These are phyloP conservation scores for Euphonia xanthogaster DNA, from an alignment of 2,797 vertebrate genomes.

Conservation along the genomic window DNA sequence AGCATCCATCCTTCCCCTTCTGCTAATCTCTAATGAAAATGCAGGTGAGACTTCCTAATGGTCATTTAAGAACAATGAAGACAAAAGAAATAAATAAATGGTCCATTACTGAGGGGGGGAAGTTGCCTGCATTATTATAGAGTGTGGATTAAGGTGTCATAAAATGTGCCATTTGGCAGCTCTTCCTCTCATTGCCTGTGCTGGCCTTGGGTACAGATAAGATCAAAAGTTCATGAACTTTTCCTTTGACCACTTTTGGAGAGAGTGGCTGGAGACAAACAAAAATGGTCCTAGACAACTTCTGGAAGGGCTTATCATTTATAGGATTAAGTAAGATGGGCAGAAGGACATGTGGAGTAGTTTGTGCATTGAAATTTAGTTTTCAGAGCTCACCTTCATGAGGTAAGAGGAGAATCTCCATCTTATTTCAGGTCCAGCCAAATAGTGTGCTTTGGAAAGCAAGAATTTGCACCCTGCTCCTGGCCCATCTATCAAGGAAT, in stretches of 20 bases:
- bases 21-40: not conserved
- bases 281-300: not conserved
- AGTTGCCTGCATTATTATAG: not conserved
- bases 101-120: not conserved
- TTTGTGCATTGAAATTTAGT: not conserved
- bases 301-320: not conserved
- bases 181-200: not conserved
- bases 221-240: not conserved
- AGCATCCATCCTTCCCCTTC: not conserved
- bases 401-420: not conserved
- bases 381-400: not conserved
- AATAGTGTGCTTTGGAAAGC: not conserved
- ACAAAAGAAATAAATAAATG: not conserved
- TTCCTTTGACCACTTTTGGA: not conserved
- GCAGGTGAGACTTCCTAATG: not conserved
- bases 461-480: not conserved
- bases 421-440: not conserved
- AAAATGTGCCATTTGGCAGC: not conserved
- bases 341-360: not conserved
- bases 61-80: not conserved
- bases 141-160: not conserved
- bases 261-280: not conserved
- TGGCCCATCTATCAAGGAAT: not conserved
- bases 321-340: not conserved
- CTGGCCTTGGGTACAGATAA: not conserved